A percentile compares a stretch with the other conserved stretches of the same genome.
These are phyloP conservation scores for Ptyas mucosa DNA, from an alignment of 2,113 vertebrate genomes.

Conservation along the genomic window DNA sequence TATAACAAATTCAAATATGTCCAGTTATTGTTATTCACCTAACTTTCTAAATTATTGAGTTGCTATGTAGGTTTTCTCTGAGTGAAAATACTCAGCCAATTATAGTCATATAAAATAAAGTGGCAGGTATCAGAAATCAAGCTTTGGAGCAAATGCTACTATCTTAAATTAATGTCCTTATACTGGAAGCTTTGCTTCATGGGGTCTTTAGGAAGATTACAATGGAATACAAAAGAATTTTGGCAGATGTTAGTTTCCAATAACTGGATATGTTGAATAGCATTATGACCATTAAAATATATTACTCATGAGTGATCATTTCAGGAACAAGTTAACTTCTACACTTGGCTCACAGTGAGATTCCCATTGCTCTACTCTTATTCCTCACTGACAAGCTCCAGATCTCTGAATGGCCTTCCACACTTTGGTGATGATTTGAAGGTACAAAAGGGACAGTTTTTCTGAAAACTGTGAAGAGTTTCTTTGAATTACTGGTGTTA, in stretches of 20 bases:
- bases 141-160: background rate
- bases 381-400: background rate
- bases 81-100: background rate
- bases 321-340: background rate
- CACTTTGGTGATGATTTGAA: background rate
- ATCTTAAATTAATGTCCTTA: background rate
- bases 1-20: background rate
- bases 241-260: background rate
- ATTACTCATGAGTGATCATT: background rate
- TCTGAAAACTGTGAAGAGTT: background rate
- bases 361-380: background rate
- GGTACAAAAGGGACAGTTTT: background rate
- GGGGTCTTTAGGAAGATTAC: background rate
- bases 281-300: background rate
- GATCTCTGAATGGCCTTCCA: background rate
- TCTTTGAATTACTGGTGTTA: background rate
- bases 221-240: background rate
- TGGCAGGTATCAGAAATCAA: background rate
- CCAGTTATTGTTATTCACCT: background rate
- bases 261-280: background rate
- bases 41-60: background rate
- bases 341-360: background rate
- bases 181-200: background rate
- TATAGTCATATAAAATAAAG: background rate
- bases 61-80: background rate